Base-by-base conservation (phyloP, 2,113 vertebrate species). In the Dromas ardeola region DNA sequence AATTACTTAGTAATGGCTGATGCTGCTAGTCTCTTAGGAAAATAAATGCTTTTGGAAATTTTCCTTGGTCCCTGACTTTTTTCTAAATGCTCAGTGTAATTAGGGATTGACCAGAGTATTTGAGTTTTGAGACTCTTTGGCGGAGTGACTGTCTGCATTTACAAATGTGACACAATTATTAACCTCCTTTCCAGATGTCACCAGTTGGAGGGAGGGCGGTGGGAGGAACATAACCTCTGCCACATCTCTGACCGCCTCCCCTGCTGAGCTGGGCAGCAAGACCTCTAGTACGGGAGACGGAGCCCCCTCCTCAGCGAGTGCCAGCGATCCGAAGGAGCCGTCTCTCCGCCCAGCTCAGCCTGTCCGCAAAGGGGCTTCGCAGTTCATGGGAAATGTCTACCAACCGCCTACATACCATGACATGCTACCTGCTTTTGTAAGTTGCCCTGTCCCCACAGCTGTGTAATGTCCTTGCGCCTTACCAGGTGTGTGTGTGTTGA, bases 131-230 rank as follows among this genome's bases (percentile, higher is more conserved):
- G 79, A 17, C 32, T 76, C 65, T 38, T 34, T 78, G 74, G 7
- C 47, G 17, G 59, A 53, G 55, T 3, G 18, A 36, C 76, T 13
- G 29, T 32, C 21, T 17, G 12, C 32, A 2, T n/a, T 50, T 70
- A 40, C 18, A 12, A 49, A 26, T 0, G 29, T 69, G 32, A 79
- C 11, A 0, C 53, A 25, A 43, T 42, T 29, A 30, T 87, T n/a
- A 22, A 22, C 77, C 82, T 91, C 90, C 66, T 83, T 90, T 84
- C 95, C 97, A 99, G 99, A 99, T 98, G 99, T 99, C 97, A 99
- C 99, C 20, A 99, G 99, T 98, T 99, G 99, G 99, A 99, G 99
- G 99, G 99, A 99, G 99, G 99, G 99, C 97, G 99, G 99, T 98
- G 99, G 99, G 98, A 99, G 99, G 98, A 99, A 99, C 98, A 99